Conservation (phyloP, 2,113 vertebrate genomes). For the Tragelaphus scriptus region DNA sequence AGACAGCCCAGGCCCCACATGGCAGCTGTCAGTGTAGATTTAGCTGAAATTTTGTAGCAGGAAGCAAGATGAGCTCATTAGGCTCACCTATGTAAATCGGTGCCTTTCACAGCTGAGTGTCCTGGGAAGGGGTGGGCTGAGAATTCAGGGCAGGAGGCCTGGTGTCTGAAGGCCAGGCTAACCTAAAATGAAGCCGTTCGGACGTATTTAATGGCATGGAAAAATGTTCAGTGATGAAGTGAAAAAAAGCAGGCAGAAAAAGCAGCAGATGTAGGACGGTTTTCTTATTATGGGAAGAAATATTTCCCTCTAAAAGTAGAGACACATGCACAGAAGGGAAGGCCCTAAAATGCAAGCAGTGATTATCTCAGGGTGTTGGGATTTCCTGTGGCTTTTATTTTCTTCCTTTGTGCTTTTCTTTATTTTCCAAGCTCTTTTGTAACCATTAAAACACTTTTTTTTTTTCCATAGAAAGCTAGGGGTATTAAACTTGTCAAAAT, state of each 20-base stretch:
- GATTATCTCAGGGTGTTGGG: not conserved
- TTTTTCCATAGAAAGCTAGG: not conserved
- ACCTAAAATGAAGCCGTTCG: not conserved
- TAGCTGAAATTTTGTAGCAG: not conserved
- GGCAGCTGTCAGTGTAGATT: not conserved
- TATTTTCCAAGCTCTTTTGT: constrained; percentile 3
- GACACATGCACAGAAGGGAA: not conserved
- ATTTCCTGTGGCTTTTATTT: not conserved
- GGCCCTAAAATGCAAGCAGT: not conserved
- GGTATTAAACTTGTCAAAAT: not conserved
- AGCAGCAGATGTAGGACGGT: constrained; percentile 36
- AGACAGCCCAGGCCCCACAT: not conserved
- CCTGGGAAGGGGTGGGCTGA: not conserved
- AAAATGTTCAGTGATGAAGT: constrained; percentile 33
- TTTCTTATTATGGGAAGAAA: constrained; percentile 35
- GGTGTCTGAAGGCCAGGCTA: not conserved
- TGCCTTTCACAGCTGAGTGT: constrained; percentile 39
- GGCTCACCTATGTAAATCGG: not conserved
- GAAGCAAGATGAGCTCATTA: constrained; percentile 5
- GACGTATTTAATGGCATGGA: constrained; percentile 39
- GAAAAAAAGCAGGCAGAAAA: constrained; percentile 50
- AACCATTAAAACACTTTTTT: not conserved
- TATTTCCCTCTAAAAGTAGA: constrained; percentile 28
- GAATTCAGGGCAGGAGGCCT: not conserved
- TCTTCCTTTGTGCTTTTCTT: not conserved